Evolutionary conservation across 2,888 invertebrate species (phyloP).

Genomic region (Nemotelus nigrinus): DNA sequence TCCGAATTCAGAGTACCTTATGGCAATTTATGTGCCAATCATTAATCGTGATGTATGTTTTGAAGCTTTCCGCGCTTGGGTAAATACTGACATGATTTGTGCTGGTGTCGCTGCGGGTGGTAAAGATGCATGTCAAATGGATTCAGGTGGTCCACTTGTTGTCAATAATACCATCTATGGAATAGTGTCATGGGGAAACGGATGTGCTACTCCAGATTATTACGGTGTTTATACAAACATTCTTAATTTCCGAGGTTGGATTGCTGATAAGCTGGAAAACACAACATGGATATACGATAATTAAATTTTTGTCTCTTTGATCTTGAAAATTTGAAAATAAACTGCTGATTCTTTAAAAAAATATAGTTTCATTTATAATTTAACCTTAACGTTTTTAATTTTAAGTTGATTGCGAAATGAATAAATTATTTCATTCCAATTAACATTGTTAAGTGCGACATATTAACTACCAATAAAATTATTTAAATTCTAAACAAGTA

Average conservation of each 20-base stretch:
- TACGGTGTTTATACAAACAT: constrained; percentile 37
- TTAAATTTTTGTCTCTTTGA: background rate
- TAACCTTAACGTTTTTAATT: no score
- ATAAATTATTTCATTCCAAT: no score
- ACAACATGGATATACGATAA: background rate
- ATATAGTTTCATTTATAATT: no score
- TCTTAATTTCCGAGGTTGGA: constrained; percentile 19
- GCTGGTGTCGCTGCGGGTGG: constrained; percentile 28
- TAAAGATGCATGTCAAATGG: constrained; percentile 31
- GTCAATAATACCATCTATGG: constrained; percentile 22
- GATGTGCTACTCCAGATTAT: constrained; percentile 27
- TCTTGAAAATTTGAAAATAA: background rate
- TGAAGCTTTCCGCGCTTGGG: constrained; percentile 15
- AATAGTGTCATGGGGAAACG: constrained; percentile 40
- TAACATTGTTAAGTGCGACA: no score
- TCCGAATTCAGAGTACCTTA: background rate
- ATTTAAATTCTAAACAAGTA: no score
- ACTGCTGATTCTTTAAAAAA: no score
- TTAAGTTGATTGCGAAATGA: no score
- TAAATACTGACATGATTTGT: constrained; percentile 35
- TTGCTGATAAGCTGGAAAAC: constrained; percentile 18
- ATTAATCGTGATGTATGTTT: constrained; percentile 19
- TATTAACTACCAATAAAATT: no score
- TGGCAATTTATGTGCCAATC: constrained; percentile 18
- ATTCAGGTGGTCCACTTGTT: constrained; percentile 39